Evolutionary conservation across 2,888 invertebrate genomes (phyloP).

Genomic region (Phymatocera aterrima): DNA sequence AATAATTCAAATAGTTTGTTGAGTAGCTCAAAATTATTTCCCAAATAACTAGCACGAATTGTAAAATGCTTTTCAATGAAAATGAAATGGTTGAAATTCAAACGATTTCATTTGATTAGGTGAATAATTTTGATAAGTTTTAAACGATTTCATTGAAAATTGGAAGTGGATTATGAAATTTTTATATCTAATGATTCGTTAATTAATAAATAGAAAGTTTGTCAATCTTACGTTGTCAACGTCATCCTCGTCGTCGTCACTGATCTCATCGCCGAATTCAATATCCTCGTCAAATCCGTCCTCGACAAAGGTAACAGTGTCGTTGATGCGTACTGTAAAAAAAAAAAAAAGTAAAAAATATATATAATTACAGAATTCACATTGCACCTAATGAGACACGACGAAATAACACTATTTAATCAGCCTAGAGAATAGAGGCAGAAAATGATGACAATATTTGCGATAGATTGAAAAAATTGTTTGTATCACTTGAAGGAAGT

Average conservation of each 20-base stretch:
- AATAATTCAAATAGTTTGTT: neutral
- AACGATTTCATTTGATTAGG: neutral
- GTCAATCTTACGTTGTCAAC: constrained; percentile 76
- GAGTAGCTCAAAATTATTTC: neutral
- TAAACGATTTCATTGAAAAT: neutral
- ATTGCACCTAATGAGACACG: neutral
- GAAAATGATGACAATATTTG: neutral
- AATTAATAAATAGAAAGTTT: too few species aligned
- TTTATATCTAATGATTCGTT: neutral
- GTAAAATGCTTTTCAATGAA: neutral
- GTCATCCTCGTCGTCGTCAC: constrained; percentile 90
- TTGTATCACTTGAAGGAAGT: too few species aligned
- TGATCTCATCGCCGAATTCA: constrained; percentile 96
- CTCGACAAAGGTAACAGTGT: constrained; percentile 95
- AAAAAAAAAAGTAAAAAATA: constrained; percentile 38
- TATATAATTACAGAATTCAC: neutral
- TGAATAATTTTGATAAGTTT: neutral
- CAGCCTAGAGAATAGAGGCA: neutral
- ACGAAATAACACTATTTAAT: neutral
- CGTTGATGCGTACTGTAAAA: constrained; percentile 91
- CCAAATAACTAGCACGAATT: too few species aligned
- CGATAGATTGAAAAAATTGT: neutral
- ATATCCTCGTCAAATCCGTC: constrained; percentile 98
- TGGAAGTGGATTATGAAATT: neutral
- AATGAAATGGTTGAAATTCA: neutral